A percentile compares a stretch with the other conserved stretches of the same genome.
Conservation (phyloP, 2,797 vertebrate species). For the Phrynocephalus vlangalii region DNA sequence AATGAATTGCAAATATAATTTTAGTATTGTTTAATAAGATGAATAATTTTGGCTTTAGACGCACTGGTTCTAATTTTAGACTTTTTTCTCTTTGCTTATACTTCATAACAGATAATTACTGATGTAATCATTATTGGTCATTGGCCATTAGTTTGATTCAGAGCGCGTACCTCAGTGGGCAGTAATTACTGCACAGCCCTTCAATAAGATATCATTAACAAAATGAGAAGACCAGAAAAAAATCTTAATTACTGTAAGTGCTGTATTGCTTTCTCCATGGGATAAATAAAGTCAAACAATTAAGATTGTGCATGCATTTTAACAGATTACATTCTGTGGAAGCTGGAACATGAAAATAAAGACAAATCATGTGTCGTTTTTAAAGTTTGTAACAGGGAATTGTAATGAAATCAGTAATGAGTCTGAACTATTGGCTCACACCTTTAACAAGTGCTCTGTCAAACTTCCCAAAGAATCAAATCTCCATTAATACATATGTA, state of each 20-base stretch:
- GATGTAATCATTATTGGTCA: constrained; percentile 81
- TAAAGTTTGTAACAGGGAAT: constrained; percentile 34
- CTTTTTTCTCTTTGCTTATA: constrained; percentile 70
- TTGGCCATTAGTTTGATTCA: constrained; percentile 84
- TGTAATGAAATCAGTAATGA: constrained; percentile 36
- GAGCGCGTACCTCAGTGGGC: constrained; percentile 78
- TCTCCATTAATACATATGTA: neutral
- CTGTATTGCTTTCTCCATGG: constrained; percentile 73
- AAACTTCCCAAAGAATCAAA: constrained; percentile 18
- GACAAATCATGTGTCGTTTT: constrained; percentile 4
- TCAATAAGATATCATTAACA: constrained; percentile 83
- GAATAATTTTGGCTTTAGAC: constrained; percentile 72
- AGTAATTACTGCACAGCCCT: constrained; percentile 79
- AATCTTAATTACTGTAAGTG: constrained; percentile 81
- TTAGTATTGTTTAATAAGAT: constrained; percentile 62
- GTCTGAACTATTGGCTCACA: constrained; percentile 23
- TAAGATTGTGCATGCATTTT: constrained; percentile 76
- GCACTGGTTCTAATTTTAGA: constrained; percentile 63
- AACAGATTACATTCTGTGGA: constrained; percentile 60
- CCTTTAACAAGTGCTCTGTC: constrained; percentile 15
- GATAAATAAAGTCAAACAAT: constrained; percentile 77
- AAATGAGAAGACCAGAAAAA: constrained; percentile 82
- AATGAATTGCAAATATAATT: constrained; percentile 56
- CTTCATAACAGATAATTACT: constrained; percentile 78
- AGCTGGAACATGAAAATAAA: constrained; percentile 40